These are phyloP conservation scores for Periophthalmus magnuspinnatus DNA, from an alignment of 2,797 vertebrate genomes.

Conservation along the genomic window DNA sequence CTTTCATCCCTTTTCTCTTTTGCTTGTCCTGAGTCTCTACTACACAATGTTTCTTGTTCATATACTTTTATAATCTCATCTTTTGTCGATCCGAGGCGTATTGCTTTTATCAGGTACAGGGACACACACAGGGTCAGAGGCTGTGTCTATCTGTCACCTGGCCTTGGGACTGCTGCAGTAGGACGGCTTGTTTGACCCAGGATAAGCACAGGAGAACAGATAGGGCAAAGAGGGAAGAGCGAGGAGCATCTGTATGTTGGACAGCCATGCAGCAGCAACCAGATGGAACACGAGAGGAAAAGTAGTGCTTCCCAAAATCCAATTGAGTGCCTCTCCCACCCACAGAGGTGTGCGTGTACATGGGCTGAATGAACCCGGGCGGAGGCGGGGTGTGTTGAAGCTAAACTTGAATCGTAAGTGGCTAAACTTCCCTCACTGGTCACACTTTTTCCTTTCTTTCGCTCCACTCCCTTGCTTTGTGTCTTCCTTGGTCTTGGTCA, in stretches of 20 bases:
- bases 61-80: constrained; percentile 60
- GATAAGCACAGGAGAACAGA: constrained; percentile 60
- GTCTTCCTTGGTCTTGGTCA: constrained; percentile 65
- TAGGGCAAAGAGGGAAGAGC: constrained; percentile 57
- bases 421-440: constrained; percentile 75
- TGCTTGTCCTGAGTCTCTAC: constrained; percentile 26
- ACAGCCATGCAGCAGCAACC: constrained; percentile 64
- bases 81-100: constrained; percentile 41
- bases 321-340: constrained; percentile 62
- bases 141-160: constrained; percentile 56
- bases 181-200: constrained; percentile 50
- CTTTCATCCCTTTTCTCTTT: constrained; percentile 45
- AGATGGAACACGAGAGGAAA: constrained; percentile 71
- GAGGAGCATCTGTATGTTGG: constrained; percentile 51
- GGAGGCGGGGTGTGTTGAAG: constrained; percentile 69
- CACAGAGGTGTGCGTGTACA: constrained; percentile 52
- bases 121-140: constrained; percentile 26
- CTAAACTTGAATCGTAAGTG: constrained; percentile 75
- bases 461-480: constrained; percentile 37
- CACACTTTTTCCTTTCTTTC: constrained; percentile 59
- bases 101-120: constrained; percentile 32
- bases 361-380: constrained; percentile 59
- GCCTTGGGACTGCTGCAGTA: constrained; percentile 43
- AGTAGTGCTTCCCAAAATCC: constrained; percentile 70
- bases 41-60: constrained; percentile 53